Evolutionary conservation across 2,113 vertebrate species (phyloP).

Genomic region (Tachuris rubrigastra): DNA sequence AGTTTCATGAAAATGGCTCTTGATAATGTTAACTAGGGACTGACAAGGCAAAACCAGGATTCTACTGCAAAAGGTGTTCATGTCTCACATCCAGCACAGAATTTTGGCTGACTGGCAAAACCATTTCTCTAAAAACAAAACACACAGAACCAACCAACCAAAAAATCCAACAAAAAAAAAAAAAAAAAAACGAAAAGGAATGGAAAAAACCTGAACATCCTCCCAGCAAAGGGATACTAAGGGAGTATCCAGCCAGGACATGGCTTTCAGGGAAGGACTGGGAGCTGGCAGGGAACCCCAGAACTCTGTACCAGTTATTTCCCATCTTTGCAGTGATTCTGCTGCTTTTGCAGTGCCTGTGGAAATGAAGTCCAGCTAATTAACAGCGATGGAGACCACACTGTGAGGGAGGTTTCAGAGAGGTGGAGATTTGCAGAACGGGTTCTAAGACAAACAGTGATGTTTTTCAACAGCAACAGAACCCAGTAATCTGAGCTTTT

Average conservation of each 20-base stretch:
- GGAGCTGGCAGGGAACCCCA: background rate
- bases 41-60: background rate
- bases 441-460: background rate
- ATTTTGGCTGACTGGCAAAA: background rate
- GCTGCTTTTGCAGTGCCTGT: background rate
- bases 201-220: fast-evolving
- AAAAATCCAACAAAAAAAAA: background rate
- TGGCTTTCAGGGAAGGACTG: background rate
- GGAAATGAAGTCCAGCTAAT: background rate
- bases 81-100: background rate
- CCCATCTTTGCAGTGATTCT: background rate
- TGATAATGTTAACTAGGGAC: background rate
- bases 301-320: background rate
- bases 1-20: background rate
- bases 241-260: background rate
- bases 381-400: background rate
- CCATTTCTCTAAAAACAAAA: background rate
- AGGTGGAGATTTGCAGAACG: background rate
- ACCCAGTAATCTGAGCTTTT: background rate
- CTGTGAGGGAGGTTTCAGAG: background rate
- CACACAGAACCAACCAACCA: background rate
- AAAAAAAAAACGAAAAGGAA: too few relatives aligned
- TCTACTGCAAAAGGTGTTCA: fast-evolving
- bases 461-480: background rate
- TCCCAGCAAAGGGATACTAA: too few relatives aligned